These are phyloP conservation scores for Chydorus sphaericus DNA, from an alignment of 2,888 invertebrate species.

Conservation along the genomic window DNA sequence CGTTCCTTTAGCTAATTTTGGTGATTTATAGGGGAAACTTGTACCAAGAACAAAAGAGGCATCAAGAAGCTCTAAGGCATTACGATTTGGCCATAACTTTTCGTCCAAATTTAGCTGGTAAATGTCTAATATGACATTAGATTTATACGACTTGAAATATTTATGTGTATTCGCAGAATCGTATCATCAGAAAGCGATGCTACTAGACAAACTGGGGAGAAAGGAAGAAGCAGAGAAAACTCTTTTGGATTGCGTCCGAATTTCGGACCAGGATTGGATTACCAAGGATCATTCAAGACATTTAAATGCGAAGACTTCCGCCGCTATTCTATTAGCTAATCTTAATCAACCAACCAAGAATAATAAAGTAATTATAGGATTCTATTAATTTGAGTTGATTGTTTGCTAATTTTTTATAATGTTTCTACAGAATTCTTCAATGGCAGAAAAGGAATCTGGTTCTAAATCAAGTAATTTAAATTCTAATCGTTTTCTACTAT, in stretches of 20 bases:
- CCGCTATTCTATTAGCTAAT: neutral
- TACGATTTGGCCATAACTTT: constrained; percentile 83
- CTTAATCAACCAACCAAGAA: too few relatives aligned
- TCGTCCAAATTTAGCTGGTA: constrained; percentile 82
- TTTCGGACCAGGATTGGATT: too few relatives aligned
- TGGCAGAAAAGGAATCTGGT: too few relatives aligned
- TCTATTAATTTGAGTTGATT: too few relatives aligned
- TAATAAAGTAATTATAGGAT: too few relatives aligned
- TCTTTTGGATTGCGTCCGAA: neutral
- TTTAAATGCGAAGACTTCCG: neutral
- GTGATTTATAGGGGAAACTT: constrained; percentile 65
- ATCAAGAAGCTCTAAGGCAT: constrained; percentile 74
- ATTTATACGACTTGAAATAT: too few relatives aligned
- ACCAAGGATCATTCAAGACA: neutral
- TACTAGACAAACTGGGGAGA: neutral
- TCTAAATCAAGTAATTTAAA: too few relatives aligned
- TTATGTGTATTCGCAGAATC: too few relatives aligned
- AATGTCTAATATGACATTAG: constrained; percentile 35
- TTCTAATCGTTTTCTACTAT: too few relatives aligned
- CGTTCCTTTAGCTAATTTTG: neutral
- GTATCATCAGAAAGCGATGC: neutral
- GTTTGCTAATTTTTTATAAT: too few relatives aligned
- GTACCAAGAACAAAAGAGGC: constrained; percentile 72
- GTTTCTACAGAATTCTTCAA: too few relatives aligned
- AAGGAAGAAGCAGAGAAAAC: neutral